Evolutionary conservation across 1,140 invertebrate genomes (phyloP).

Genomic region (Zophobas atratus): DNA sequence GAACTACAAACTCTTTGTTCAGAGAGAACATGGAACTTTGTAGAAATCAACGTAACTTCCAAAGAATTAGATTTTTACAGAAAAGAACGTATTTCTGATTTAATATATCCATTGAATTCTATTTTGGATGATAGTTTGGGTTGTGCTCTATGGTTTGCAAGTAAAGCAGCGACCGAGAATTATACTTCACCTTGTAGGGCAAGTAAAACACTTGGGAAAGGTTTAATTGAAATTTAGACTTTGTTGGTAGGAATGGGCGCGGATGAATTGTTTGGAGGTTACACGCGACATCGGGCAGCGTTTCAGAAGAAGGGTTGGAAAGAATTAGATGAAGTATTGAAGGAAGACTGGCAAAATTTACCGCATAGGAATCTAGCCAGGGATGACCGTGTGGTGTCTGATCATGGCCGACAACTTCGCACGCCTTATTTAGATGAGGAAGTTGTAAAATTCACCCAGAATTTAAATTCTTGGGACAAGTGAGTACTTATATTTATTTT

Average conservation of each 20-base stretch:
- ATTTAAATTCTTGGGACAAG: constrained; percentile 83
- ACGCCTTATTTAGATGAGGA: constrained; percentile 97
- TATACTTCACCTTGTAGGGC: constrained; percentile 80
- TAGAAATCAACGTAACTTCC: constrained; percentile 82
- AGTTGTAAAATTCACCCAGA: constrained; percentile 82
- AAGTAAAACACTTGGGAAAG: constrained; percentile 58
- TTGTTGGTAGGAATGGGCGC: constrained; percentile 94
- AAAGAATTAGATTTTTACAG: constrained; percentile 76
- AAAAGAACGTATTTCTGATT: constrained; percentile 76
- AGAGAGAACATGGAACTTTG: constrained; percentile 74
- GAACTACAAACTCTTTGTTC: constrained; percentile 83
- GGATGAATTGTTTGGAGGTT: constrained; percentile 97
- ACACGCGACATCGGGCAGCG: constrained; percentile 87
- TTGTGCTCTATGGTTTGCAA: constrained; percentile 97
- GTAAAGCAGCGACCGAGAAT: constrained; percentile 73
- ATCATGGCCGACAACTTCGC: constrained; percentile 84
- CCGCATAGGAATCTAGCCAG: constrained; percentile 93
- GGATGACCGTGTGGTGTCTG: constrained; percentile 90
- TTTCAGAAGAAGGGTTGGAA: constrained; percentile 79
- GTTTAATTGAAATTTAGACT: constrained; percentile 72
- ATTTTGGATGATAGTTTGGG: constrained; percentile 97
- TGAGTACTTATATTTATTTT: constrained; percentile 66
- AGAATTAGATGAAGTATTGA: constrained; percentile 79
- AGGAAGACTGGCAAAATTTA: constrained; percentile 87
- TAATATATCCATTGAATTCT: constrained; percentile 88